Evolutionary conservation across 1,140 invertebrate species (phyloP).

Genomic region (Artemia franciscana): DNA sequence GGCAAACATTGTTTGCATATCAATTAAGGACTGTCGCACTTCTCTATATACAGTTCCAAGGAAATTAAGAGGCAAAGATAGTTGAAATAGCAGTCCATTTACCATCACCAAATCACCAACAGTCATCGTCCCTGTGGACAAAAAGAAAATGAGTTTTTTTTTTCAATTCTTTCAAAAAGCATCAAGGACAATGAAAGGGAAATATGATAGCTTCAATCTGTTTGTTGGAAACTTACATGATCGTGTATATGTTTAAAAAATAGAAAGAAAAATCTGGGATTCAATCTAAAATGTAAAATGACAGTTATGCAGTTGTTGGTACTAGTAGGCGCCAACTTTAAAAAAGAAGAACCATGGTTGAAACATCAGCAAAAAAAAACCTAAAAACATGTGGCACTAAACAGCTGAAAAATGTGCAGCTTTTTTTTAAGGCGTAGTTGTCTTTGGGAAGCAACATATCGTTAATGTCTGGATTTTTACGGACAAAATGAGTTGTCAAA

Average conservation of each 20-base stretch:
- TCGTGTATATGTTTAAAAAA: neutral
- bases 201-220: constrained; percentile 1
- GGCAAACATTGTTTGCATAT: constrained; percentile 98
- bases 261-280: neutral
- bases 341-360: too few relatives aligned
- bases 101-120: constrained; percentile 98
- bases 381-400: too few relatives aligned
- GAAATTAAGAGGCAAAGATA: constrained; percentile 87
- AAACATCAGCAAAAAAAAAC: too few relatives aligned
- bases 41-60: constrained; percentile 94
- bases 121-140: constrained; percentile 66
- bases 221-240: neutral
- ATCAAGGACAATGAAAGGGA: neutral
- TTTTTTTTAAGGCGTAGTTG: too few relatives aligned
- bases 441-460: too few relatives aligned
- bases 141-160: neutral
- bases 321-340: neutral
- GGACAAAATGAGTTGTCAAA: too few relatives aligned
- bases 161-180: neutral
- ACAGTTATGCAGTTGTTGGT: neutral
- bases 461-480: too few relatives aligned
- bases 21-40: constrained; percentile 81
- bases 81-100: constrained; percentile 89
- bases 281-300: neutral
- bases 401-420: too few relatives aligned